These are phyloP conservation scores for Plumapathes pennacea DNA, from an alignment of 92 coral and sea anemone species.

Conservation along the genomic window DNA sequence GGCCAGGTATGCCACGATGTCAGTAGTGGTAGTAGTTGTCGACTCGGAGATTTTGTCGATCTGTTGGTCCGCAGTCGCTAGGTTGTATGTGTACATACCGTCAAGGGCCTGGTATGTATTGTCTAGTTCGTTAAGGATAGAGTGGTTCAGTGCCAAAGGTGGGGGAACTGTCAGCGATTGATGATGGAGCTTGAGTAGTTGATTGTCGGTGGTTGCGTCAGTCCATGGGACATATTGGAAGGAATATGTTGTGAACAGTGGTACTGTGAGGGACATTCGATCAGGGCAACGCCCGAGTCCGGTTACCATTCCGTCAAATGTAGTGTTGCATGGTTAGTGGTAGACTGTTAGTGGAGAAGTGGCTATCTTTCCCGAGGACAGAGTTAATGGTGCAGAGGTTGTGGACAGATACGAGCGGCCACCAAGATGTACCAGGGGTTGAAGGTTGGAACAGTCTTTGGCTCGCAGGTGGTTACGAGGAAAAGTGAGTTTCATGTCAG, in stretches of 20 bases:
- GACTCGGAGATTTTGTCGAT: conserved; percentile 15
- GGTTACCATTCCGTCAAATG: conserved; percentile 17
- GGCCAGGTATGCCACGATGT: neutral
- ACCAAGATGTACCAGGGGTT: conserved; percentile 29
- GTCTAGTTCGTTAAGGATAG: conserved; percentile 14
- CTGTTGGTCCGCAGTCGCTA: neutral
- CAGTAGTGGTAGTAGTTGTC: neutral
- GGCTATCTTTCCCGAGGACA: conserved; percentile 8
- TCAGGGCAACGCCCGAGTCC: conserved; percentile 22
- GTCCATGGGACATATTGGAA: conserved; percentile 29
- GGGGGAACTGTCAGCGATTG: neutral
- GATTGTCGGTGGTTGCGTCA: neutral
- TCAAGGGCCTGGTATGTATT: conserved; percentile 8
- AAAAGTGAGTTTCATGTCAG: conserved; percentile 16
- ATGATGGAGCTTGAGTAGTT: neutral
- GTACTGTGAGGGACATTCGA: conserved; percentile 6
- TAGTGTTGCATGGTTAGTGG: conserved; percentile 29
- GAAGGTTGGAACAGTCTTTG: conserved; percentile 9
- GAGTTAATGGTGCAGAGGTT: neutral
- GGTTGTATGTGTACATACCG: neutral
- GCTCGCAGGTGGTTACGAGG: conserved; percentile 8
- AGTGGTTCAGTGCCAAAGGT: conserved; percentile 2
- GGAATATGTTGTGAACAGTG: conserved; percentile 12
- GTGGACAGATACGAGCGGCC: conserved; percentile 22
- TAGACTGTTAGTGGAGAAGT: conserved; percentile 21